phyloP scores from a whole-genome alignment of 2,113 vertebrate species.

The Mesitornis unicolor region DNA sequence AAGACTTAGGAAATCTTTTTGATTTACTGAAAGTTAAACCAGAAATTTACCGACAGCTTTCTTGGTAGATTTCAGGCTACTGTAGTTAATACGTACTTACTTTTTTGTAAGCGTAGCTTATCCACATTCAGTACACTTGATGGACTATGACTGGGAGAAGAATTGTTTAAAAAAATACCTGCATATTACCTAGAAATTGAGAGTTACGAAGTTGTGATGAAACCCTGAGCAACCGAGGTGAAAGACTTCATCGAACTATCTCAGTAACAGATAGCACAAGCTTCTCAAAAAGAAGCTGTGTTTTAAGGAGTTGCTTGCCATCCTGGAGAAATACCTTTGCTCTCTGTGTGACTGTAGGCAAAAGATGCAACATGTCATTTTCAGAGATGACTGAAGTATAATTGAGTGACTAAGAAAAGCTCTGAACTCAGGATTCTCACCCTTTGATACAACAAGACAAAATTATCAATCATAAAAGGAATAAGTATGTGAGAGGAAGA shows the following conservation, averaged over 20 bases:
- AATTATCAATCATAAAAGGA: background rate
- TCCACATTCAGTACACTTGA: background rate
- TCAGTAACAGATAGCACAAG: background rate
- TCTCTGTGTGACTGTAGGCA: background rate
- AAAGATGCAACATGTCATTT: background rate
- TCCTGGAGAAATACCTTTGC: background rate
- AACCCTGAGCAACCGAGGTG: background rate
- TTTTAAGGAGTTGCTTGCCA: background rate
- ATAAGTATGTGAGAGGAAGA: background rate
- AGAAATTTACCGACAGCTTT: background rate
- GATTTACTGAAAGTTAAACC: background rate
- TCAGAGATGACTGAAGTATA: background rate
- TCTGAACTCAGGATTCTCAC: background rate
- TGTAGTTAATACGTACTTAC: background rate
- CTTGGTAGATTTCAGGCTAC: background rate
- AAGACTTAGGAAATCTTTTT: background rate
- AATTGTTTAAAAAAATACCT: background rate
- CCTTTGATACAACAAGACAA: background rate
- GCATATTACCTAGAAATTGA: background rate
- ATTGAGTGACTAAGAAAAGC: background rate
- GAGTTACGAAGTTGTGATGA: background rate
- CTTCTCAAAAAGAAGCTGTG: background rate
- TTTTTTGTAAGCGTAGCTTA: background rate
- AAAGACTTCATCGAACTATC: background rate
- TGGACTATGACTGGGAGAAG: background rate